These are phyloP conservation scores for Agriopis leucophaearia DNA, from an alignment of 2,888 invertebrate genomes.

Conservation along the genomic window DNA sequence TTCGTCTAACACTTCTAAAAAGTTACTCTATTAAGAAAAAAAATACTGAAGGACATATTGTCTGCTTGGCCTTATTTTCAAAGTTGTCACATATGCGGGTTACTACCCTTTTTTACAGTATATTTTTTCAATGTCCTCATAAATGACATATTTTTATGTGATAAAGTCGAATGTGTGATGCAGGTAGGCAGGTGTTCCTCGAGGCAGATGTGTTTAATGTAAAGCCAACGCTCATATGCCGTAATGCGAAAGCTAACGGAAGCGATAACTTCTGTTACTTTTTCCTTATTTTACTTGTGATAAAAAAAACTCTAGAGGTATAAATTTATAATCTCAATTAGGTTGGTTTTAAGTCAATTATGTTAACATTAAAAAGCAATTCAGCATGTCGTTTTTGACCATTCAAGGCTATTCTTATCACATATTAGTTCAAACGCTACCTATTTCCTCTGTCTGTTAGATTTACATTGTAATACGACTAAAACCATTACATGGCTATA, in stretches of 20 bases:
- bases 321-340: neutral
- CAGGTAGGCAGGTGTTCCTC: conserved; percentile 64
- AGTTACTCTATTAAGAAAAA: conserved; percentile 5
- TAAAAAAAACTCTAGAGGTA: conserved; percentile 4
- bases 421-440: neutral
- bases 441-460: too few species aligned
- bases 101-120: conserved; percentile 19
- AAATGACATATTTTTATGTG: conserved; percentile 36
- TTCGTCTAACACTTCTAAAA: neutral
- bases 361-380: neutral
- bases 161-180: conserved; percentile 45
- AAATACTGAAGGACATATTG: neutral
- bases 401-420: conserved; percentile 6
- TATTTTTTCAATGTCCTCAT: conserved; percentile 38
- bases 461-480: neutral
- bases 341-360: neutral
- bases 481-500: neutral
- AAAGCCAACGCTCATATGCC: conserved; percentile 27
- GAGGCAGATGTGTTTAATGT: conserved; percentile 36
- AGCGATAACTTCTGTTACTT: conserved; percentile 32
- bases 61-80: neutral
- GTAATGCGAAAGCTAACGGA: conserved; percentile 43
- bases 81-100: conserved; percentile 31
- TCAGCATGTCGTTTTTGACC: neutral
- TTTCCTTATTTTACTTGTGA: conserved; percentile 14